Evolutionary conservation across 92 coral and sea anemone species (phyloP).

Genomic region (Phenganax stokvisi): DNA sequence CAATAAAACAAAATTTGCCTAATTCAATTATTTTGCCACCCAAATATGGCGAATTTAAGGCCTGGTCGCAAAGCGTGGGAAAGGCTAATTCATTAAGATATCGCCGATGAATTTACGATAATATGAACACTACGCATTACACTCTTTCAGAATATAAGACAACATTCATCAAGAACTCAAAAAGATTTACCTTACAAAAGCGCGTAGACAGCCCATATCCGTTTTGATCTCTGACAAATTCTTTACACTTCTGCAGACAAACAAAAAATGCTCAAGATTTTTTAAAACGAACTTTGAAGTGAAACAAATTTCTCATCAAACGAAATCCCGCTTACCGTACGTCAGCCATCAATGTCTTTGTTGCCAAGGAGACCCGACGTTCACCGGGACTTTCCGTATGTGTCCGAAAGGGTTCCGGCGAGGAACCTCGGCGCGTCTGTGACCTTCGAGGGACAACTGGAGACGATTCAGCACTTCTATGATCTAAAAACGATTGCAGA

Average conservation of each 20-base stretch:
- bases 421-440: conserved; percentile 34
- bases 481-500: neutral
- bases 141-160: no score
- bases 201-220: conserved; percentile 89
- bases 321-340: conserved; percentile 16
- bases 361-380: neutral
- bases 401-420: conserved; percentile 35
- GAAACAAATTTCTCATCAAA: neutral
- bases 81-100: neutral
- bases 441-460: conserved; percentile 22
- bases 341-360: conserved; percentile 16
- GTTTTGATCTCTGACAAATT: conserved; percentile 82
- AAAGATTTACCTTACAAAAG: conserved; percentile 75
- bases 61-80: neutral
- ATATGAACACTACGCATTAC: no score
- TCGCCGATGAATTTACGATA: neutral
- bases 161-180: neutral
- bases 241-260: conserved; percentile 65
- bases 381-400: conserved; percentile 32
- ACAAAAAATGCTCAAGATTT: neutral
- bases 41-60: no score
- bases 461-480: conserved; percentile 32
- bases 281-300: neutral
- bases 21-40: no score
- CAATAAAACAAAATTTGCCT: no score